Percentiles rank a stretch among this genome's conserved stretches.
phyloP scores from a whole-genome alignment of 2,888 invertebrate species.

The Troides oblongomaculatus region DNA sequence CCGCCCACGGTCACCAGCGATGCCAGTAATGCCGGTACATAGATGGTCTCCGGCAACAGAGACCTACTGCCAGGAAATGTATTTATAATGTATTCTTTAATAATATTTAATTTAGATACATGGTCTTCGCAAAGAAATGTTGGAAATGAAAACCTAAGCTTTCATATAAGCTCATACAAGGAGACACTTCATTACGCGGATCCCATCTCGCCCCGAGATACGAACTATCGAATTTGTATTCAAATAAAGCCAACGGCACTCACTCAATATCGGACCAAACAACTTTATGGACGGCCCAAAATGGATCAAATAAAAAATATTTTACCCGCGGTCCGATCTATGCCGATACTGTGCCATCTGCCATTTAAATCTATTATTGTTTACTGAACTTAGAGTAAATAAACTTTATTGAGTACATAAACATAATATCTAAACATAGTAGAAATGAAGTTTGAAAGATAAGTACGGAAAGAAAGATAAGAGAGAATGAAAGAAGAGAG shows the following conservation, averaged over 20 bases:
- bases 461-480: too few relatives aligned
- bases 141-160: neutral
- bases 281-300: constrained; percentile 22
- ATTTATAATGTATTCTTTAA: neutral
- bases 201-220: constrained; percentile 37
- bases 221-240: constrained; percentile 40
- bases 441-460: too few relatives aligned
- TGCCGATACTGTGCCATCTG: constrained; percentile 5
- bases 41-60: too few relatives aligned
- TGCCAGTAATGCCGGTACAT: too few relatives aligned
- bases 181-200: constrained; percentile 34
- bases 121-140: neutral
- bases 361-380: neutral
- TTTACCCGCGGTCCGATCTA: constrained; percentile 4
- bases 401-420: too few relatives aligned
- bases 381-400: neutral
- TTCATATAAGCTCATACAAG: neutral
- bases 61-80: too few relatives aligned
- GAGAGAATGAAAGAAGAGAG: too few relatives aligned
- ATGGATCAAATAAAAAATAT: constrained; percentile 22
- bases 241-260: constrained; percentile 38
- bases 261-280: constrained; percentile 27
- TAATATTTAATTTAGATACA: neutral
- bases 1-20: too few relatives aligned
- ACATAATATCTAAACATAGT: too few relatives aligned